These are phyloP conservation scores for Caenorhabditis afra DNA, from an alignment of 2,888 invertebrate genomes.

Conservation along the genomic window DNA sequence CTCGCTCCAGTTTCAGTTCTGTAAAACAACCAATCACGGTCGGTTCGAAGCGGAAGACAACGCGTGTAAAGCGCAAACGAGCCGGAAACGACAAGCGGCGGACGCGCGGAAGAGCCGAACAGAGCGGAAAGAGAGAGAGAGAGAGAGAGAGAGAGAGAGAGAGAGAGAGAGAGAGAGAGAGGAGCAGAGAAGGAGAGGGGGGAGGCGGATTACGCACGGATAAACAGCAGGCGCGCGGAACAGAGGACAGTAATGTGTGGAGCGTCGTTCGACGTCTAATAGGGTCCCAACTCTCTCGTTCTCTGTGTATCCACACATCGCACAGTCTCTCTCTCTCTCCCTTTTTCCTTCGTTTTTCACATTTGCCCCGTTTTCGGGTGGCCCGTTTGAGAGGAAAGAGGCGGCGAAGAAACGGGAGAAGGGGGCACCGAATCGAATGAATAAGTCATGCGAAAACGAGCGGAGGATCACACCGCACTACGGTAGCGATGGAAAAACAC, in stretches of 20 bases:
- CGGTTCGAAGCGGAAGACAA: neutral
- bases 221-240: constrained; percentile 10
- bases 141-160: constrained; percentile 7
- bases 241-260: constrained; percentile 13
- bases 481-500: neutral
- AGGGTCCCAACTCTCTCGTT: too few species aligned
- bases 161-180: constrained; percentile 20
- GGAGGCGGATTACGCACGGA: constrained; percentile 27
- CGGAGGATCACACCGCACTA: neutral
- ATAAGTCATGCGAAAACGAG: constrained; percentile 16
- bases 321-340: constrained; percentile 5
- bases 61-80: constrained; percentile 10
- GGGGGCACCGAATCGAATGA: constrained; percentile 13
- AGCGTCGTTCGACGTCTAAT: neutral
- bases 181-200: neutral
- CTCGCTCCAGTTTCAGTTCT: constrained; percentile 48
- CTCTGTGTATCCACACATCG: neutral
- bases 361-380: neutral
- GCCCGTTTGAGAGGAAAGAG: neutral
- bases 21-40: constrained; percentile 2
- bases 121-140: constrained; percentile 19
- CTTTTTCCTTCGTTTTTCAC: constrained; percentile 1
- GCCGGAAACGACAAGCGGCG: constrained; percentile 4
- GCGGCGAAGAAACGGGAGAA: constrained; percentile 11
- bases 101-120: neutral